Conservation (phyloP, 2,797 vertebrate species). For the Apogon hyalosoma region DNA sequence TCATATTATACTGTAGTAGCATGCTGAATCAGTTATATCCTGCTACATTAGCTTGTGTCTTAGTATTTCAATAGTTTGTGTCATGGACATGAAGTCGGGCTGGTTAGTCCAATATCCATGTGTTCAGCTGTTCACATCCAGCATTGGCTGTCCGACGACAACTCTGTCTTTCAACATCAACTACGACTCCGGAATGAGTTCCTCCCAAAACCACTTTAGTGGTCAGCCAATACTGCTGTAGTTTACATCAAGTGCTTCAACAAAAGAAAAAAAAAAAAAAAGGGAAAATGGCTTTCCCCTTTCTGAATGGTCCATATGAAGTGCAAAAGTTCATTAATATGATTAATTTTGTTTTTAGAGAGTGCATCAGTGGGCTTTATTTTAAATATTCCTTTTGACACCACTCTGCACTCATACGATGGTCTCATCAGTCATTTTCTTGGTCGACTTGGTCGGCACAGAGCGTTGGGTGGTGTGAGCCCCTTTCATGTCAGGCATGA, state of each 20-base stretch:
- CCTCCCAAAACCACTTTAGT: conserved; percentile 63
- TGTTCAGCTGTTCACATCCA: conserved; percentile 52
- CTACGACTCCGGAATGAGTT: conserved; percentile 70
- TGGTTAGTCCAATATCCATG: conserved; percentile 66
- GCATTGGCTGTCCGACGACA: conserved; percentile 49
- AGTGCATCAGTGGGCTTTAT: conserved; percentile 60
- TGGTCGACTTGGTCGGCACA: conserved; percentile 90
- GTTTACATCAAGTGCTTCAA: conserved; percentile 80
- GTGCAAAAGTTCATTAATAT: conserved; percentile 80
- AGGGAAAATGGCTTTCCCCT: conserved; percentile 52
- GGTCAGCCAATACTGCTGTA: conserved; percentile 61
- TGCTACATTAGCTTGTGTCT: conserved; percentile 82
- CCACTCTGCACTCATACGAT: conserved; percentile 89
- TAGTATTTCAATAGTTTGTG: conserved; percentile 74
- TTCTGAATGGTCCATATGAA: conserved; percentile 76
- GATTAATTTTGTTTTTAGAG: conserved; percentile 70
- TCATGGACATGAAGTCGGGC: conserved; percentile 60
- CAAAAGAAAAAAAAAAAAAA: conserved; percentile 58
- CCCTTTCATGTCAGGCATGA: conserved; percentile 89
- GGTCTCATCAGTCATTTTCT: conserved; percentile 94
- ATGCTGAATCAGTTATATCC: conserved; percentile 82
- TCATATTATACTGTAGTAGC: conserved; percentile 83
- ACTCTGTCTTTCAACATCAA: conserved; percentile 47
- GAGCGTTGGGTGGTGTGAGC: conserved; percentile 87
- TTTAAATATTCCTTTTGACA: conserved; percentile 65